Evolutionary conservation across 2,888 invertebrate species (phyloP).

Genomic region (Ditula angustiorana): DNA sequence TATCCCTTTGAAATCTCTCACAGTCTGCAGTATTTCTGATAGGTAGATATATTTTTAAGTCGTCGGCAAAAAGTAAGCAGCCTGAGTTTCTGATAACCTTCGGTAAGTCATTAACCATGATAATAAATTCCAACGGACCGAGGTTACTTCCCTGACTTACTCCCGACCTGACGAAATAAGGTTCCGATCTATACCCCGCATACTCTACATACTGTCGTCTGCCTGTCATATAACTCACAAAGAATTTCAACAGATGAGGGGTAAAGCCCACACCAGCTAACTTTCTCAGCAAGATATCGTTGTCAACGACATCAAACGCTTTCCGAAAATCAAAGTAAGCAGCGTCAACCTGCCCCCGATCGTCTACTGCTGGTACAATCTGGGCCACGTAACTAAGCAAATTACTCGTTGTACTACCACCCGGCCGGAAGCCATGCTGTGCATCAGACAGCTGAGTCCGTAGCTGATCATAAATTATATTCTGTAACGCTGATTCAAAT

Average conservation of each 20-base stretch:
- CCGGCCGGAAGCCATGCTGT: slow-evolving; percentile 8
- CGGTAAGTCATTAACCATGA: slow-evolving; percentile 39
- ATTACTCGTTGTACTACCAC: not conserved
- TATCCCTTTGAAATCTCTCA: too few relatives aligned
- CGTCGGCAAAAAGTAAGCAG: slow-evolving; percentile 40
- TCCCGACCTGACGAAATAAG: slow-evolving; percentile 19
- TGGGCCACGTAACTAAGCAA: slow-evolving; percentile 8
- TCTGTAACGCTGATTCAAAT: not conserved
- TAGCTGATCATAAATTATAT: not conserved
- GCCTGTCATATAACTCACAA: slow-evolving; percentile 13
- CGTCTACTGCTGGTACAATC: slow-evolving; percentile 8
- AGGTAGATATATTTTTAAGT: too few relatives aligned
- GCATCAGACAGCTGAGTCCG: not conserved
- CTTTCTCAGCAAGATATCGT: not conserved
- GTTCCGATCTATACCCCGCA: slow-evolving; percentile 15
- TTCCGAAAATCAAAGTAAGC: slow-evolving; percentile 19
- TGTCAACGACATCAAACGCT: slow-evolving; percentile 7
- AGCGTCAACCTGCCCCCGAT: slow-evolving; percentile 12
- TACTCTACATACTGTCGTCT: slow-evolving; percentile 12
- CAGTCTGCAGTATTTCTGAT: too few relatives aligned
- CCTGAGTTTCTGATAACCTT: slow-evolving; percentile 14
- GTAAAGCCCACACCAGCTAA: slow-evolving; percentile 9
- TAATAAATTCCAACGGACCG: slow-evolving; percentile 29
- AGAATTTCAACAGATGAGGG: slow-evolving; percentile 10
- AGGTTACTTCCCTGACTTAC: slow-evolving; percentile 35